Percentiles rank a stretch among this genome's conserved stretches.
These are phyloP conservation scores for Morinoia aosen DNA, from an alignment of 2,888 invertebrate genomes.

Conservation along the genomic window DNA sequence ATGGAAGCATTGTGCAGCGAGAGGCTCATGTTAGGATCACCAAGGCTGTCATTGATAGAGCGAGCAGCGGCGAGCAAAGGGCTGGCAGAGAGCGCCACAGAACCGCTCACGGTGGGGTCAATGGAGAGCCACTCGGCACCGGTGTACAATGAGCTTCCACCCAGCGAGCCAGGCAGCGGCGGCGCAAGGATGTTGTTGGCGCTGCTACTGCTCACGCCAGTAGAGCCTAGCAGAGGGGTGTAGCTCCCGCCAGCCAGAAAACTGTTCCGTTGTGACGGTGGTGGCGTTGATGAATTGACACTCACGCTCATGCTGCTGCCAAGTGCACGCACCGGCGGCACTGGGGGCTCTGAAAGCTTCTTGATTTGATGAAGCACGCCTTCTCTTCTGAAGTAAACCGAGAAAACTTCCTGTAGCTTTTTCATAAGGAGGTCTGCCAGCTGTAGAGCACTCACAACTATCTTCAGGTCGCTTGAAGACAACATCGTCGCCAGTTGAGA, in stretches of 20 bases:
- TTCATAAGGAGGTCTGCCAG: slow-evolving; percentile 97
- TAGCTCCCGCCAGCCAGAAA: slow-evolving; percentile 26
- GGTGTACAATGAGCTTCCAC: slow-evolving; percentile 21
- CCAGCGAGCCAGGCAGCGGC: slow-evolving; percentile 21
- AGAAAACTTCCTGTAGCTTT: slow-evolving; percentile 94
- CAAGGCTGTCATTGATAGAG: slow-evolving; percentile 40
- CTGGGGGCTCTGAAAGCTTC: slow-evolving; percentile 73
- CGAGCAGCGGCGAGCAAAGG: slow-evolving; percentile 48
- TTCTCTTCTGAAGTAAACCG: slow-evolving; percentile 94
- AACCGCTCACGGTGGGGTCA: slow-evolving; percentile 26
- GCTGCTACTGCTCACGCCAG: slow-evolving; percentile 46
- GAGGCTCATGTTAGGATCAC: not conserved
- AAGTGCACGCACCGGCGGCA: not conserved
- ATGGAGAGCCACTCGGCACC: slow-evolving; percentile 25
- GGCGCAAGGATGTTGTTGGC: slow-evolving; percentile 27
- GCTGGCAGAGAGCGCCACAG: slow-evolving; percentile 29
- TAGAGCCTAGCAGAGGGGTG: slow-evolving; percentile 25
- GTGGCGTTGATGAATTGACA: slow-evolving; percentile 54
- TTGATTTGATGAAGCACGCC: slow-evolving; percentile 93
- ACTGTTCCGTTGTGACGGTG: slow-evolving; percentile 54
- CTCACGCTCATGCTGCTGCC: slow-evolving; percentile 53
- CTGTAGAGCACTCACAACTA: slow-evolving; percentile 96
- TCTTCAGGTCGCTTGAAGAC: slow-evolving; percentile 95
- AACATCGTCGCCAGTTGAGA: slow-evolving; percentile 99
- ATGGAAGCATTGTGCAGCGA: slow-evolving; percentile 43